These are phyloP conservation scores for Eledona agricola DNA, from an alignment of 2,888 invertebrate species.

Conservation along the genomic window DNA sequence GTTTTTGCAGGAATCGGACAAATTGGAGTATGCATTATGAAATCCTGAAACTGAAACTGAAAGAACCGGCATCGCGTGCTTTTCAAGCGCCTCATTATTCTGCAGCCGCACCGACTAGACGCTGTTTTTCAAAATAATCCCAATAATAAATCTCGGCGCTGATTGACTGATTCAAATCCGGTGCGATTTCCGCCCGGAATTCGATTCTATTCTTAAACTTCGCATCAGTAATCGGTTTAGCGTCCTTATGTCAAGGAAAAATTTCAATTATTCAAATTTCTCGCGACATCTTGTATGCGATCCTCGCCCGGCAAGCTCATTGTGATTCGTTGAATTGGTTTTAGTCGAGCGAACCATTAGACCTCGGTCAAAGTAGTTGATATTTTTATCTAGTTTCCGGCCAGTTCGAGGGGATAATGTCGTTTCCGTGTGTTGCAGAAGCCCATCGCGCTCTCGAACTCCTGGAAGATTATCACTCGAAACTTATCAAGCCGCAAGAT, in stretches of 20 bases:
- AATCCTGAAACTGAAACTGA: constrained; percentile 4
- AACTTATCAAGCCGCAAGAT: constrained; percentile 93
- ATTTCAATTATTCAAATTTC: too few relatives aligned
- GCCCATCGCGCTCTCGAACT: constrained; percentile 98
- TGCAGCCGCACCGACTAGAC: constrained; percentile 1
- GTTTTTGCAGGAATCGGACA: too few relatives aligned
- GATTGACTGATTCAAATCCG: constrained; percentile 4
- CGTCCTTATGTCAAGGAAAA: too few relatives aligned
- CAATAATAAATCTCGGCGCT: constrained; percentile 1
- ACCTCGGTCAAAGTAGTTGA: neutral
- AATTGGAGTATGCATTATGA: too few relatives aligned
- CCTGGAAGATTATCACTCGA: constrained; percentile 97
- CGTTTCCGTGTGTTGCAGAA: constrained; percentile 71
- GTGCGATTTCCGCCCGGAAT: neutral
- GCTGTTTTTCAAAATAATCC: constrained; percentile 4
- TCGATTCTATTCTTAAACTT: neutral
- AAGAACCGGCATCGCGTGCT: constrained; percentile 2
- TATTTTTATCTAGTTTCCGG: constrained; percentile 1
- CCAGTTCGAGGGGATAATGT: neutral
- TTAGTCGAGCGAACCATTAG: neutral
- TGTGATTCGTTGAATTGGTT: constrained; percentile 9
- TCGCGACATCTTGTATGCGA: too few relatives aligned
- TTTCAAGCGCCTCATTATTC: neutral
- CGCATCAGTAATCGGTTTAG: too few relatives aligned
- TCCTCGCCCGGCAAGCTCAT: constrained; percentile 5